phyloP scores from a whole-genome alignment of 2,797 vertebrate species.

The Setipinna tenuifilis region DNA sequence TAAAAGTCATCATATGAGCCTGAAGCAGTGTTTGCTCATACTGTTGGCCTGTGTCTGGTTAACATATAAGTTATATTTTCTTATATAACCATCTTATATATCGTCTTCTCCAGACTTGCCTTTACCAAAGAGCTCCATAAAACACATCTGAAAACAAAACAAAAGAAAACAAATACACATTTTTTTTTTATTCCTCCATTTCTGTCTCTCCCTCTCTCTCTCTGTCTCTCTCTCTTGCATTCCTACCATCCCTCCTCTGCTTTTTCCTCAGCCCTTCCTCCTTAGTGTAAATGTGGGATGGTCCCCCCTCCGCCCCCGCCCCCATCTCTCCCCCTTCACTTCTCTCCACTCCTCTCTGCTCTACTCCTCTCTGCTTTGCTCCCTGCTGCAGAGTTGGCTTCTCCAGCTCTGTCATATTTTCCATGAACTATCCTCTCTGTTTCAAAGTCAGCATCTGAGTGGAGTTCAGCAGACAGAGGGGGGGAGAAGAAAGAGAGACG shows the following conservation, averaged over 20 bases:
- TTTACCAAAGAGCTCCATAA: not conserved
- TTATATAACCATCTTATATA: no score
- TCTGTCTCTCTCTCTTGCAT: slow-evolving; percentile 20
- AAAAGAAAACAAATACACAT: not conserved
- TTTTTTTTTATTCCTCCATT: not conserved
- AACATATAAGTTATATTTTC: no score
- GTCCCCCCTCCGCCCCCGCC: not conserved
- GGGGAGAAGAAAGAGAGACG: not conserved
- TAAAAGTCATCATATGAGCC: not conserved
- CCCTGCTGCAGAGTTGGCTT: not conserved
- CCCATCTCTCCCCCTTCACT: not conserved
- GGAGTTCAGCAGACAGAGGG: slow-evolving; percentile 20
- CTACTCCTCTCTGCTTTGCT: not conserved
- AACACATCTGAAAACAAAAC: not conserved
- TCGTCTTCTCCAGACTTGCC: not conserved
- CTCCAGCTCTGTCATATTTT: slow-evolving; percentile 57
- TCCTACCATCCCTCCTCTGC: slow-evolving; percentile 40
- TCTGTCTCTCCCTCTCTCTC: not conserved
- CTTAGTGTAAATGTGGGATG: slow-evolving; percentile 11
- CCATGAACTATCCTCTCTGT: slow-evolving; percentile 57
- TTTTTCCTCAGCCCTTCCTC: slow-evolving; percentile 38
- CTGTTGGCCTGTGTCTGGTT: not conserved
- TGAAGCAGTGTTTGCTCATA: not conserved
- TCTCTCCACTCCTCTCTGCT: not conserved
- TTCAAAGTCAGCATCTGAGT: slow-evolving; percentile 30